phyloP scores from a whole-genome alignment of 2,113 vertebrate genomes.

The Hemichromis elongatus region DNA sequence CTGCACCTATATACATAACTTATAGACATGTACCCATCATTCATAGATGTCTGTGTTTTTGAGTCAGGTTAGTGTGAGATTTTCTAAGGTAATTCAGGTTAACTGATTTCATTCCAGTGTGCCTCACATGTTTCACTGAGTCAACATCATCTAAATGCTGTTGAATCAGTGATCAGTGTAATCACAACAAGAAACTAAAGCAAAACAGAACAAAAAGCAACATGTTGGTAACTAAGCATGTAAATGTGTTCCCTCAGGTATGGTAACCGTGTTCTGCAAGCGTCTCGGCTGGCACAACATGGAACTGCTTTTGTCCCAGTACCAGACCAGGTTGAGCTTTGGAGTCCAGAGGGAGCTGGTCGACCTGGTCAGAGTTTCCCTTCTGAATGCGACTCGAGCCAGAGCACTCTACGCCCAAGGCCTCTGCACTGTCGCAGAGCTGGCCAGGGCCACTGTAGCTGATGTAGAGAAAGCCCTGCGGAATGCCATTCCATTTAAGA shows the following conservation, averaged over 20 bases:
- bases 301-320: slow-evolving; percentile 93
- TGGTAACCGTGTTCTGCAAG: slow-evolving; percentile 93
- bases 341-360: slow-evolving; percentile 94
- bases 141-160: background rate
- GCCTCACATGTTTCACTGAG: background rate
- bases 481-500: slow-evolving; percentile 90
- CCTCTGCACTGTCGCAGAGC: slow-evolving; percentile 85
- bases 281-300: slow-evolving; percentile 96
- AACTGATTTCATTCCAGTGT: background rate
- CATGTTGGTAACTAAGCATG: background rate
- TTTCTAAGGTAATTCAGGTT: background rate
- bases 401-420: slow-evolving; percentile 81
- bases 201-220: background rate
- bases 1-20: background rate
- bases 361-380: slow-evolving; percentile 87
- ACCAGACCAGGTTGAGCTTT: slow-evolving; percentile 92
- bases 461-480: slow-evolving; percentile 84
- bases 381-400: slow-evolving; percentile 87
- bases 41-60: background rate
- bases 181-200: background rate
- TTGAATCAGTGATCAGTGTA: background rate
- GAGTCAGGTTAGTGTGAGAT: background rate
- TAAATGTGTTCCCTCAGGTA: slow-evolving; percentile 71
- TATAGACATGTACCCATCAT: background rate
- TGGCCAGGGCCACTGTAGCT: slow-evolving; percentile 77